Percentiles rank a stretch among this genome's conserved stretches.
Evolutionary conservation across 2,797 vertebrate genomes (phyloP).

Genomic region (Echiichthys vipera): DNA sequence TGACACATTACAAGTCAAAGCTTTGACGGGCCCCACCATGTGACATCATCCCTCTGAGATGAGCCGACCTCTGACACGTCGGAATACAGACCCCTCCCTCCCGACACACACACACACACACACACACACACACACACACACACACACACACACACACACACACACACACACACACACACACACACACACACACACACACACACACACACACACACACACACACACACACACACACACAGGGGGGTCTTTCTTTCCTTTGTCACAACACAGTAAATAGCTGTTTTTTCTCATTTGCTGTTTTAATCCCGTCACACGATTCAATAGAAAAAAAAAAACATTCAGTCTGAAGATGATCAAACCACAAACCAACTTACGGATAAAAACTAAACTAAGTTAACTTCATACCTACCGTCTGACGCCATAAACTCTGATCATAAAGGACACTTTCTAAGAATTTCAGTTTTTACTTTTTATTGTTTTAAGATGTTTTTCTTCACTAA

Average conservation of each 20-base stretch:
- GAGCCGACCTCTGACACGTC: constrained; percentile 43
- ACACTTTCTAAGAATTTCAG: no score
- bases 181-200: background rate
- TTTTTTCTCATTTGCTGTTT: constrained; percentile 16
- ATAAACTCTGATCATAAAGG: no score
- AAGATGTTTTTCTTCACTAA: no score
- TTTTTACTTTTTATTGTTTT: no score
- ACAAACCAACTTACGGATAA: no score
- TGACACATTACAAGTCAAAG: constrained; percentile 48
- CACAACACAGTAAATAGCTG: constrained; percentile 11
- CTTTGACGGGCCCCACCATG: background rate
- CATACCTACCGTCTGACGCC: no score
- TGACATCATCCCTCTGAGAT: constrained; percentile 49
- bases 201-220: no score
- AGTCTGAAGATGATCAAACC: background rate
- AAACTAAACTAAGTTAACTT: background rate
- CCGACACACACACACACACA: background rate
- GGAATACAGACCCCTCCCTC: background rate
- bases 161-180: constrained; percentile 13
- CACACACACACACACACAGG: no score
- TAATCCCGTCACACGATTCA: constrained; percentile 14
- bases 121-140: constrained; percentile 18
- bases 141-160: constrained; percentile 8
- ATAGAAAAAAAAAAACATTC: constrained; percentile 1
- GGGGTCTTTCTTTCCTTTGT: constrained; percentile 46